Percentiles rank a stretch among this genome's conserved stretches.
These are phyloP conservation scores for Lithophane ornitopus DNA, from an alignment of 2,888 invertebrate genomes.

Conservation along the genomic window DNA sequence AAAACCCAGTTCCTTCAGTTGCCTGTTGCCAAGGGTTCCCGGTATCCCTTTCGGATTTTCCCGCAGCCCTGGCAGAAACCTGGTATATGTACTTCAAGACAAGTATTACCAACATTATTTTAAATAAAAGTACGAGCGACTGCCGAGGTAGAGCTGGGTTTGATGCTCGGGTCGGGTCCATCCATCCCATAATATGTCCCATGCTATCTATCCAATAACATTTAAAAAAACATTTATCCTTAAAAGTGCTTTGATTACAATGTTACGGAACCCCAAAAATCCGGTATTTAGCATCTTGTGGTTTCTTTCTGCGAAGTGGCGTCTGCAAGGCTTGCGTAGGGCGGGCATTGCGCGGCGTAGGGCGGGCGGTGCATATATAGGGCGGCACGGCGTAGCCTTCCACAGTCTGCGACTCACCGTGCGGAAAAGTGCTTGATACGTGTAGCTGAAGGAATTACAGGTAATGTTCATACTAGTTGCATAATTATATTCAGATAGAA, in stretches of 20 bases:
- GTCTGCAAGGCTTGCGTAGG: constrained; percentile 1
- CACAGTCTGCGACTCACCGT: constrained; percentile 43
- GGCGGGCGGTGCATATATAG: constrained; percentile 48
- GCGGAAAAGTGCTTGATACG: neutral
- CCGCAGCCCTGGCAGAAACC: too few relatives aligned
- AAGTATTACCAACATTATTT: too few relatives aligned
- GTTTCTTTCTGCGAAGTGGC: constrained; percentile 34
- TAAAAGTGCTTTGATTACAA: neutral
- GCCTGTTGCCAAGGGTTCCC: too few relatives aligned
- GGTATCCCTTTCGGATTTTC: too few relatives aligned
- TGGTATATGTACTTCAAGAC: too few relatives aligned
- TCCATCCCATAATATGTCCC: neutral
- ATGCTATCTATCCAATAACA: neutral
- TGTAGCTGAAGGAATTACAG: neutral
- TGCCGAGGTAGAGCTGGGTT: neutral
- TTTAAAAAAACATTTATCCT: neutral
- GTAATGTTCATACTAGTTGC: neutral
- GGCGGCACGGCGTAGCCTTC: constrained; percentile 11
- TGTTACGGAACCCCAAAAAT: constrained; percentile 10
- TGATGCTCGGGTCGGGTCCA: neutral
- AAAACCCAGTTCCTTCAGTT: too few relatives aligned
- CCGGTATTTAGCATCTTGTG: neutral
- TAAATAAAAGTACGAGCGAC: too few relatives aligned
- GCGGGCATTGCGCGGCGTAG: constrained; percentile 16
- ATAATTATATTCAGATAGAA: neutral